These are phyloP conservation scores for Stenurella melanura DNA, from an alignment of 2,888 invertebrate species.

Conservation along the genomic window DNA sequence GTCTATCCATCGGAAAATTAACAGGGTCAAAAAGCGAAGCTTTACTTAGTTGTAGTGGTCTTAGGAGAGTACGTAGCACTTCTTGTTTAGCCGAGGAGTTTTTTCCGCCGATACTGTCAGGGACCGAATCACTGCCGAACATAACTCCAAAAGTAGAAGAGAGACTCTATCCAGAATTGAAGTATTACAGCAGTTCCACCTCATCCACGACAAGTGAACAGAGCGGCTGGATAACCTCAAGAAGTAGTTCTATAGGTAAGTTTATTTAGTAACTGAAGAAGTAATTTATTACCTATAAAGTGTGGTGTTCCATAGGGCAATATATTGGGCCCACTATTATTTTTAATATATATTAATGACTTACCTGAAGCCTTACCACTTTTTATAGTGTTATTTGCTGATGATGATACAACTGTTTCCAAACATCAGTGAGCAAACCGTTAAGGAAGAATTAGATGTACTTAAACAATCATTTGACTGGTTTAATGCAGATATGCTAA, in stretches of 20 bases:
- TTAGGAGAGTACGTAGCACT: slow-evolving; percentile 77
- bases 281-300: no score
- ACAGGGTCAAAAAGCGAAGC: slow-evolving; percentile 58
- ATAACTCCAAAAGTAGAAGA: slow-evolving; percentile 75
- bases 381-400: no score
- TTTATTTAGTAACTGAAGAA: background rate
- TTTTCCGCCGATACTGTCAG: slow-evolving; percentile 67
- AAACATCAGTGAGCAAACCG: no score
- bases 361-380: no score
- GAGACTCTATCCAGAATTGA: slow-evolving; percentile 59
- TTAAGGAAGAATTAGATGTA: no score
- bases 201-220: slow-evolving; percentile 86
- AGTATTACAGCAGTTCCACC: slow-evolving; percentile 70
- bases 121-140: slow-evolving; percentile 84
- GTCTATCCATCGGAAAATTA: slow-evolving; percentile 55
- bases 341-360: no score
- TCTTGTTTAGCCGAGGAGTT: slow-evolving; percentile 77
- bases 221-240: slow-evolving; percentile 92
- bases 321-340: no score
- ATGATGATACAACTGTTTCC: no score
- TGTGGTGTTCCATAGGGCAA: no score
- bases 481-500: no score
- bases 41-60: slow-evolving; percentile 58
- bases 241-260: slow-evolving; percentile 77
- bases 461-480: no score